Evolutionary conservation across 2,888 invertebrate species (phyloP), one percentile per base, ranked within the genome.

Genomic region (Lobophora halterata): DNA sequence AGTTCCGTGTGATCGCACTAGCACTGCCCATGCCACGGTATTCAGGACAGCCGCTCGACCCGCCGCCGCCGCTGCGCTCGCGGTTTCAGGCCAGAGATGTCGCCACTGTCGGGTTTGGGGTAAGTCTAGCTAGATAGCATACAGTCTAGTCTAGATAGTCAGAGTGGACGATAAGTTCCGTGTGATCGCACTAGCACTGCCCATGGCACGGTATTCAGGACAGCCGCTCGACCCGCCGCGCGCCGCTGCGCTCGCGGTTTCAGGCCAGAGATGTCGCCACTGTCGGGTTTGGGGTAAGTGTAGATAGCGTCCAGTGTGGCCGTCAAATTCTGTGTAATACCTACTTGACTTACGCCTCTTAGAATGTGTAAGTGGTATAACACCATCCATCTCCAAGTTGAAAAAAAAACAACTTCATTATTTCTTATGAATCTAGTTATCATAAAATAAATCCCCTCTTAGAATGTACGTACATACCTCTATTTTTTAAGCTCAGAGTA

Each of bases 201-300:
- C 97, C 0, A 93, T 96, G 6, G 96, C 97, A 25, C 89, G 93
- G 32, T 97, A 96, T 76, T 90, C 91, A 29, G 99, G 98, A 2
- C 97, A 98, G 74, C 96, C 98, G 0, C 86, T 99, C 17, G 99
- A 99, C 87, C 98, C 98, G 10, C 99, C n/a, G n/a, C 98, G n/a
- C 98, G 10, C 99, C 99, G 0, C 86, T 98, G 14, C 88, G 98
- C 34, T 98, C 98, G 0, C 89, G 99, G 40, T 99, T 99, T 75
- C 99, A 99, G 79, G 97, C 97, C 0, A 89, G 97, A 67, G 94
- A 97, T 76, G 90, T 98, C 46, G 86, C 91, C 32, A 82, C 89
- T 36, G 78, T 89, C 49, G 89, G 90, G 7, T 95, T 91, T 71
- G 88, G 91, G 86, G 93, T 93, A 73, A 83, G 82, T 66, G n/a